A percentile compares a stretch with the other conserved stretches of the same genome.
phyloP scores from a whole-genome alignment of 1,140 invertebrate genomes.

The Eurosta solidaginis region DNA sequence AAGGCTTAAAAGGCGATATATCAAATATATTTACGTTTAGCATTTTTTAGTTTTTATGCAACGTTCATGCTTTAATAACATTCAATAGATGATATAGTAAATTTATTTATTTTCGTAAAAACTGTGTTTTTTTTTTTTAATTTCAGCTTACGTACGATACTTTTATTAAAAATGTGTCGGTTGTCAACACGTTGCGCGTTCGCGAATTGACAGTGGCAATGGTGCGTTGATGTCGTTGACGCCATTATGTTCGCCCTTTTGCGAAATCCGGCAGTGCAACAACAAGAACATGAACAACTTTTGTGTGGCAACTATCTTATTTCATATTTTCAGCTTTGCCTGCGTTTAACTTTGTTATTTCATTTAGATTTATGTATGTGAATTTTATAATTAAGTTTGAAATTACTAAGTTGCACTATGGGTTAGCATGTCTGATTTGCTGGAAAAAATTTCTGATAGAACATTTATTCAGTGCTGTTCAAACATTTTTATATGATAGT shows the following conservation, averaged over 20 bases:
- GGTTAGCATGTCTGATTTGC: too few relatives aligned
- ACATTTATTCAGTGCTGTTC: too few relatives aligned
- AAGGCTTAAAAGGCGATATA: too few relatives aligned
- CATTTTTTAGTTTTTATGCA: background rate
- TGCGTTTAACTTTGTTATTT: background rate
- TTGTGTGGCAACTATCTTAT: background rate
- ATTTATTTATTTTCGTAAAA: constrained; percentile 1
- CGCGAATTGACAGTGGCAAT: background rate
- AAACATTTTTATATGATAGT: too few relatives aligned
- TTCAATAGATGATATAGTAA: background rate
- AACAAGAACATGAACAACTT: too few relatives aligned
- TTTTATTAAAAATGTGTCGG: background rate
- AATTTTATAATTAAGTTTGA: constrained; percentile 24
- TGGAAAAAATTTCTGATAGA: too few relatives aligned
- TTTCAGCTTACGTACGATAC: background rate
- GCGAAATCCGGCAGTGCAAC: too few relatives aligned
- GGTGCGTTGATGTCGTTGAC: background rate
- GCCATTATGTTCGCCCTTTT: background rate
- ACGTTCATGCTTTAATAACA: background rate
- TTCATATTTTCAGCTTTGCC: background rate
- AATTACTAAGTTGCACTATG: too few relatives aligned
- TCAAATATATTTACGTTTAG: background rate
- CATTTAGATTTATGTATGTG: constrained; percentile 21
- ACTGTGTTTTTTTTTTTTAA: background rate
- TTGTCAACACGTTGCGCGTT: background rate